Percentiles rank a stretch among this genome's conserved stretches.
phyloP scores from a whole-genome alignment of 2,113 vertebrate species.

The Camelus dromedarius region DNA sequence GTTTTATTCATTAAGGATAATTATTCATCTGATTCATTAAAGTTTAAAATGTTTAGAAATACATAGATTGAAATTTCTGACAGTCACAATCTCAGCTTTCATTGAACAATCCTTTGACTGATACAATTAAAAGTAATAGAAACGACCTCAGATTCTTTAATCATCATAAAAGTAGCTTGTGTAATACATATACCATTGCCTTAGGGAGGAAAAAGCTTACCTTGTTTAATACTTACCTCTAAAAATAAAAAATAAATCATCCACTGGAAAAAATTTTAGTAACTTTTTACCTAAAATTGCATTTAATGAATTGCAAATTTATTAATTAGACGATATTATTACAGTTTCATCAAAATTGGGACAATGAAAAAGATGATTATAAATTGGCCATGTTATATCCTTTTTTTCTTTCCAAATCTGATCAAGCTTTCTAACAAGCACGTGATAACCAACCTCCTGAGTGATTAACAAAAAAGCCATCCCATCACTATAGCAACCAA shows the following conservation, averaged over 20 bases:
- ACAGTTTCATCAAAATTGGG: slow-evolving; percentile 32
- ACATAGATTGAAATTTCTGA: background rate
- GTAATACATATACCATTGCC: background rate
- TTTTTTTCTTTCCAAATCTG: slow-evolving; percentile 76
- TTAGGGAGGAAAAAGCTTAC: slow-evolving; percentile 35
- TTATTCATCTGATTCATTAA: slow-evolving; percentile 48
- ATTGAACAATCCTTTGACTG: background rate
- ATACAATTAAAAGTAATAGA: slow-evolving; percentile 16
- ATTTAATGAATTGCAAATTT: slow-evolving; percentile 49
- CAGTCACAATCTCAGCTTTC: slow-evolving; percentile 38
- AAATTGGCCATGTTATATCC: slow-evolving; percentile 68
- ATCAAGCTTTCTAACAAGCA: slow-evolving; percentile 84
- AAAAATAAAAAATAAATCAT: slow-evolving; percentile 37
- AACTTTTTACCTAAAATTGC: background rate
- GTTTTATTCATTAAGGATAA: slow-evolving; percentile 52
- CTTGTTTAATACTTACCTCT: slow-evolving; percentile 8
- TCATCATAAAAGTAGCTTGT: slow-evolving; percentile 39
- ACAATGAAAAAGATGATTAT: slow-evolving; percentile 59
- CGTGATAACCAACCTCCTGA: slow-evolving; percentile 85
- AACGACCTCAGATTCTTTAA: slow-evolving; percentile 27
- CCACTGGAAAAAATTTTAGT: background rate
- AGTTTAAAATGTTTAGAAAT: slow-evolving; percentile 17
- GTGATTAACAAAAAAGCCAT: slow-evolving; percentile 89
- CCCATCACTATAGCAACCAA: slow-evolving; percentile 90
- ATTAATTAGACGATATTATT: slow-evolving; percentile 40